Evolutionary conservation across 2,797 vertebrate genomes (phyloP), one percentile per base, ranked within the genome.

Genomic region (Lateolabrax maculatus): DNA sequence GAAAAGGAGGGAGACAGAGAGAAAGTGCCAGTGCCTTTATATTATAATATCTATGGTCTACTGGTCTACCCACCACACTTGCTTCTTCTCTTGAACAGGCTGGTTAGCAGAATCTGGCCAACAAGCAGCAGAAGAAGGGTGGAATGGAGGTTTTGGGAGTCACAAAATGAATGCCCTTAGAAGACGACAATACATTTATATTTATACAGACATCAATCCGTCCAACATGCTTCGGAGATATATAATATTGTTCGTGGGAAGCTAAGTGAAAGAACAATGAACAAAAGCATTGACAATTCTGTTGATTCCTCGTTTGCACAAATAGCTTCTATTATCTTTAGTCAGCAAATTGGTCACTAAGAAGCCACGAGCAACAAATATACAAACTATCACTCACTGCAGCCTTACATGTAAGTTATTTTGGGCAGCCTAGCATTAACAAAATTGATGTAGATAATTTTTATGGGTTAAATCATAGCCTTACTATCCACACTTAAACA

Each of bases 31-130:
- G 44, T 69, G 69, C 36, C 77, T 85, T 58, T 70, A 65, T 71
- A 55, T 72, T 71, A 55, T 58, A 81, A 79, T 86, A 81, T 94
- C 76, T 87, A 82, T 91, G n/a, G 87, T 92, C 75, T 88, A 65
- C 36, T 15, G n/a, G 27, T 64, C 80, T 21, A 61, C 85, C 55
- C 83, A 75, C 76, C 79, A 58, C 80, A 79, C 53, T 6, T 72
- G 52, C 43, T 18, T 53, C 64, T 79, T 83, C 77, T 68, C 73
- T 79, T 53, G 62, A 82, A 53, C 58, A 19, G 43, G 48, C 82
- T 85, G 83, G 79, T 76, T 80, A 69, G 67, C 56, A 60, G 63
- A 81, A 65, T 73, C 81, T 77, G 71, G 79, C 88, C 83, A 82
- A 71, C 48, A 6, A 71, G 86, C 52, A 78, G 71, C 67, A 84